These are phyloP conservation scores for Helobdella robusta DNA, from an alignment of 2,888 invertebrate genomes.

Conservation along the genomic window DNA sequence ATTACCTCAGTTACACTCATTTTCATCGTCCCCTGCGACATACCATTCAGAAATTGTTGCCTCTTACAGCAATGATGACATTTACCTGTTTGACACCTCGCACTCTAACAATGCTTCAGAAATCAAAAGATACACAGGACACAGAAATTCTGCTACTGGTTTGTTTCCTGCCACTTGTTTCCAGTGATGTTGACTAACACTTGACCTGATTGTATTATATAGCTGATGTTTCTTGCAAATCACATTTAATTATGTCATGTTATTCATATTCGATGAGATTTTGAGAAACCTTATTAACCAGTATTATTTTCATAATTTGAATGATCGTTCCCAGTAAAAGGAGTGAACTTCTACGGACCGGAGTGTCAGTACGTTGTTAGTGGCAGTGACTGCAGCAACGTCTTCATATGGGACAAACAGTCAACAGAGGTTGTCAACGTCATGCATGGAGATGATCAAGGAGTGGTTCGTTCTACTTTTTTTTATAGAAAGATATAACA, in stretches of 20 bases:
- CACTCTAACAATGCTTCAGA: conserved; percentile 54
- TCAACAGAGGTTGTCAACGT: conserved; percentile 80
- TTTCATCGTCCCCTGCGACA: too few species aligned
- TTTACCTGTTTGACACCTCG: conserved; percentile 72
- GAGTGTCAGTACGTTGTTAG: conserved; percentile 80
- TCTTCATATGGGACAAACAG: conserved; percentile 77
- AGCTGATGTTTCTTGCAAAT: too few species aligned
- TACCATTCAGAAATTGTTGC: conserved; percentile 64
- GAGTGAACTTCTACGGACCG: conserved; percentile 85
- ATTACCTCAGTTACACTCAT: too few species aligned
- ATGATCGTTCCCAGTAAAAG: too few species aligned
- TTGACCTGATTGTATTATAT: too few species aligned
- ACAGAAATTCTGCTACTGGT: conserved; percentile 56
- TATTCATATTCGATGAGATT: too few species aligned
- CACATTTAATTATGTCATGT: too few species aligned
- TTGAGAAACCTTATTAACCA: too few species aligned
- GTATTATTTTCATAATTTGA: too few species aligned
- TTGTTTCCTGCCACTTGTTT: conserved; percentile 15
- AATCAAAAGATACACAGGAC: conserved; percentile 57
- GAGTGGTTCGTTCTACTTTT: conserved; percentile 53
- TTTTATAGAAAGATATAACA: background rate
- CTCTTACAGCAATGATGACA: conserved; percentile 85
- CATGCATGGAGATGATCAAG: conserved; percentile 48
- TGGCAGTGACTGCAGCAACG: conserved; percentile 83
- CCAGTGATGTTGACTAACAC: background rate